Conservation (phyloP, 2,113 vertebrate genomes). For the Hippocampus comes region DNA sequence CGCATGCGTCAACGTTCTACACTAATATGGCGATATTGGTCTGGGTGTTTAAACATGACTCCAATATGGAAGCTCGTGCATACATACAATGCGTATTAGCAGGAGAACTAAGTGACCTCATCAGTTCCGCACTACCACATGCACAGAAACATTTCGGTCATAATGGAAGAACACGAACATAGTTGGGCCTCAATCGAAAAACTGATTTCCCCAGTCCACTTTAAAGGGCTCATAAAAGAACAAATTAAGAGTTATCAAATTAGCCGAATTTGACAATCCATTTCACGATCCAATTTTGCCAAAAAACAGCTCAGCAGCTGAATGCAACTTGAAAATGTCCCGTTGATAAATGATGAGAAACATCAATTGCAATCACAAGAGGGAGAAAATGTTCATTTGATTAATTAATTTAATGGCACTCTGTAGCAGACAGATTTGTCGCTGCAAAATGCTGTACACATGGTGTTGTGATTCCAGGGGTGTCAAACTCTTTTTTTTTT, state of each 20-base stretch:
- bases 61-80: too few relatives aligned
- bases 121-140: background rate
- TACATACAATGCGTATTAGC: too few relatives aligned
- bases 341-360: background rate
- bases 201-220: background rate
- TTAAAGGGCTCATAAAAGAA: conserved; percentile 3
- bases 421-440: background rate
- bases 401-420: background rate
- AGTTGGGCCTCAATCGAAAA: background rate
- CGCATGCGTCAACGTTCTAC: too few relatives aligned
- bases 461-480: too few relatives aligned
- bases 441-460: background rate
- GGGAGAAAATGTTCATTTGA: background rate
- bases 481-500: background rate
- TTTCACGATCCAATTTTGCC: conserved; percentile 17
- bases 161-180: conserved; percentile 7
- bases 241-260: conserved; percentile 1
- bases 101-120: too few relatives aligned
- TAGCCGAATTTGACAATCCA: conserved; percentile 13
- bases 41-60: too few relatives aligned
- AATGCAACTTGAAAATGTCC: background rate
- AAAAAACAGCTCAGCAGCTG: conserved; percentile 11
- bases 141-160: background rate
- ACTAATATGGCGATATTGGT: too few relatives aligned
- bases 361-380: background rate